Evolutionary conservation across 1,140 invertebrate genomes (phyloP).

Genomic region (Drosophila watanabei): DNA sequence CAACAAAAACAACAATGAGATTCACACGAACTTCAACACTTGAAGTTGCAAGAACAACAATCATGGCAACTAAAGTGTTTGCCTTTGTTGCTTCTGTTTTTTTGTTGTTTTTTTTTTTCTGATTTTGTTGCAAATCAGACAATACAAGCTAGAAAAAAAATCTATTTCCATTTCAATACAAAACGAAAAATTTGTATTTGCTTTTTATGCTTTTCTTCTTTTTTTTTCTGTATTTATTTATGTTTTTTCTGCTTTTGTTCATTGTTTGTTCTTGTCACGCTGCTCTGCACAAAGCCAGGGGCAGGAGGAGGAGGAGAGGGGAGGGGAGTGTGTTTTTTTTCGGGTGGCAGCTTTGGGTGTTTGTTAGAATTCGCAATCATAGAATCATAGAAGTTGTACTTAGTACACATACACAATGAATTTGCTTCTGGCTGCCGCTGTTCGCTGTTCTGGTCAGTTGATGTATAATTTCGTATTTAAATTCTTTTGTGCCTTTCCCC

Average conservation of each 20-base stretch:
- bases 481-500: slow-evolving; percentile 37
- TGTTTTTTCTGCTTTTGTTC: slow-evolving; percentile 28
- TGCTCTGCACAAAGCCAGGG: slow-evolving; percentile 60
- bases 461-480: slow-evolving; percentile 56
- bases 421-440: slow-evolving; percentile 8
- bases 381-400: slow-evolving; percentile 38
- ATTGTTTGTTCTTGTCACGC: slow-evolving; percentile 79
- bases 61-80: slow-evolving; percentile 42
- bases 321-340: not conserved
- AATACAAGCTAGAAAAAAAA: slow-evolving; percentile 39
- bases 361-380: slow-evolving; percentile 47
- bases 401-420: slow-evolving; percentile 43
- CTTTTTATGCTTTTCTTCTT: slow-evolving; percentile 22
- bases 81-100: slow-evolving; percentile 38
- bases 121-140: slow-evolving; percentile 62
- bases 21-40: slow-evolving; percentile 80
- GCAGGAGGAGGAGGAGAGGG: no score
- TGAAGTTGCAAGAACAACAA: slow-evolving; percentile 39
- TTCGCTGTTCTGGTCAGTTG: slow-evolving; percentile 48
- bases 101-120: slow-evolving; percentile 2
- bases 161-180: slow-evolving; percentile 80
- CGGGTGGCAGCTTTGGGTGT: slow-evolving; percentile 16
- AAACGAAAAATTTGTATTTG: slow-evolving; percentile 50
- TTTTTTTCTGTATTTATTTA: slow-evolving; percentile 16
- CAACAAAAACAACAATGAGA: slow-evolving; percentile 40